These are phyloP conservation scores for Drosophila repleta DNA, from an alignment of 1,140 invertebrate species.

Conservation along the genomic window DNA sequence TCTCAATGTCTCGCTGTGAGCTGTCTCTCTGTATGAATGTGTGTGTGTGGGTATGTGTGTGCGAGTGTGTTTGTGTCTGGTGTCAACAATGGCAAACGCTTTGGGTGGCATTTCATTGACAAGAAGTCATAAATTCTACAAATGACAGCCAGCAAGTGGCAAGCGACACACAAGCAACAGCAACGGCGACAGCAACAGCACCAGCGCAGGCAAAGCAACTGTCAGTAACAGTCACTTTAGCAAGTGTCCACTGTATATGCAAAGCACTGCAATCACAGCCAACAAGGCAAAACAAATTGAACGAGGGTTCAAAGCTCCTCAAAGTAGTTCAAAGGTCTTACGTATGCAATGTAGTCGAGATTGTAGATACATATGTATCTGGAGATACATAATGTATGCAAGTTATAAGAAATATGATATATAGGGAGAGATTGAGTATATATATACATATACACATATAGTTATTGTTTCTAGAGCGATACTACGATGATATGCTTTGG, in stretches of 20 bases:
- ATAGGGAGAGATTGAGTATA: too few species aligned
- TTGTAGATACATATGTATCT: neutral
- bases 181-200: neutral
- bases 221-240: constrained; percentile 18
- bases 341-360: neutral
- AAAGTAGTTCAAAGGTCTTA: neutral
- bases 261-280: constrained; percentile 18
- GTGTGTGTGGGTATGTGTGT: neutral
- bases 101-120: constrained; percentile 79
- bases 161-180: constrained; percentile 36
- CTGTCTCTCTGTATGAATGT: constrained; percentile 24
- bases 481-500: too few species aligned
- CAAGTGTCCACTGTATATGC: constrained; percentile 31
- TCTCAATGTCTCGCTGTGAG: constrained; percentile 39
- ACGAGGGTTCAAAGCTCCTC: neutral
- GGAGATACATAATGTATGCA: too few species aligned
- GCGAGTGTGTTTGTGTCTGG: constrained; percentile 46
- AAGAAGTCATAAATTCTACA: constrained; percentile 76
- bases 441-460: neutral
- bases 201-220: neutral
- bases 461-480: too few species aligned
- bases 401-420: too few species aligned
- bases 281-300: neutral
- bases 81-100: constrained; percentile 74
- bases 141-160: constrained; percentile 72